Base-by-base conservation (phyloP, 2,797 vertebrate genomes). In the Brachymystax lenok region DNA sequence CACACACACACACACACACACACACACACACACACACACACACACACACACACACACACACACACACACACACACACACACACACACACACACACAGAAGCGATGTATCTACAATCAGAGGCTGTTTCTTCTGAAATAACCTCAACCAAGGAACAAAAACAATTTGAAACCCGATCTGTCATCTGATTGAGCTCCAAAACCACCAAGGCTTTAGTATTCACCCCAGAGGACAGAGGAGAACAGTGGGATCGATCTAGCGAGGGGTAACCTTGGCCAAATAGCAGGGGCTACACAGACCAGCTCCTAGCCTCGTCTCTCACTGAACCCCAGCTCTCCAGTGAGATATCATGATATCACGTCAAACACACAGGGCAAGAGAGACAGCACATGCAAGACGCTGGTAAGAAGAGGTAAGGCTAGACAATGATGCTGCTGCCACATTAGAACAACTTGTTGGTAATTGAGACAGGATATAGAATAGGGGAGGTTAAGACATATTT, bases 81-180 rank as follows among this genome's bases (percentile, higher is more conserved):
- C n/a, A n/a, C n/a, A n/a, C n/a, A n/a, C n/a, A n/a, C n/a, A n/a
- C n/a, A n/a, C n/a, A n/a, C n/a, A n/a, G n/a, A n/a, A n/a, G n/a
- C n/a, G n/a, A 59, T 61, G 59, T 61, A 61, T 24, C 59, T 61
- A 61, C 59, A 17, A 27, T 66, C 24, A 28, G 24, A 66, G 14
- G 27, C 12, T 66, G 10, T 30, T 33, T 33, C 27, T 30, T 67
- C 8, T 67, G 14, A 30, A 67, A 67, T 17, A 67, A 17, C 14
- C 16, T 67, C 14, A 14, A 14, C 16, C 30, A 30, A 35, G 46
- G 61, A 66, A 80, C 71, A 61, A 74, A 77, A 76, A 64, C 74
- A 68, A 75, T 73, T 80, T 80, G 40, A 21, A 80, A 54, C 50
- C 24, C 33, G 64, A 74, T 69, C 69, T 30, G 64, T 63, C 70